Evolutionary conservation across 1,140 invertebrate genomes (phyloP).

Genomic region (Drosophila saltans): DNA sequence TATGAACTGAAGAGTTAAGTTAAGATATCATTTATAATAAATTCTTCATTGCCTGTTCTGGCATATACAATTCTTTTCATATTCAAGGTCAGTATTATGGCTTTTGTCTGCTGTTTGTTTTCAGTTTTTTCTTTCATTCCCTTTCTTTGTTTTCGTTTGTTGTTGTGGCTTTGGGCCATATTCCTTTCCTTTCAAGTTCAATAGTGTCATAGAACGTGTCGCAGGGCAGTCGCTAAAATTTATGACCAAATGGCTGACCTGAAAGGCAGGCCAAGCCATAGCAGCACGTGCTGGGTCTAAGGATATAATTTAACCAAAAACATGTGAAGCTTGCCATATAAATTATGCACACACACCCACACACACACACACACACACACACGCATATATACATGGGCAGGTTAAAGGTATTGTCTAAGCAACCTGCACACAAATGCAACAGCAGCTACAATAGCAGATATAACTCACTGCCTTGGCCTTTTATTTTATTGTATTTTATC

Average conservation of each 20-base stretch:
- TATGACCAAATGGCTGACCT: conserved; percentile 77
- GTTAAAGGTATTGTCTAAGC: conserved; percentile 74
- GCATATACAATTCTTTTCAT: neutral
- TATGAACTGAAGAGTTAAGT: conserved; percentile 11
- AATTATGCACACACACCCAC: conserved; percentile 70
- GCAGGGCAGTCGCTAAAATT: conserved; percentile 76
- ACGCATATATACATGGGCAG: conserved; percentile 45
- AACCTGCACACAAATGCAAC: conserved; percentile 65
- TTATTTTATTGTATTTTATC: conserved; percentile 82
- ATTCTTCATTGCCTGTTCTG: neutral
- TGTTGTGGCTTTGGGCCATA: conserved; percentile 50
- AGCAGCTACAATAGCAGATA: conserved; percentile 44
- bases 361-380: conserved; percentile 28
- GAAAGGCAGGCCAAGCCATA: conserved; percentile 47
- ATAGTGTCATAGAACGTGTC: conserved; percentile 79
- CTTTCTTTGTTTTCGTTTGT: conserved; percentile 28
- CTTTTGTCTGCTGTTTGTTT: conserved; percentile 50
- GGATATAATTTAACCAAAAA: conserved; percentile 80
- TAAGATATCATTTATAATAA: conserved; percentile 7
- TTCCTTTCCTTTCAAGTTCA: conserved; percentile 70
- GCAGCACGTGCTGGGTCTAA: conserved; percentile 65
- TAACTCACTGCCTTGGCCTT: conserved; percentile 78
- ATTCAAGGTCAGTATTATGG: conserved; percentile 64
- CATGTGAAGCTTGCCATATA: conserved; percentile 76
- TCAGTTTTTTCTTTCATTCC: conserved; percentile 8